Percentiles rank a stretch among this genome's conserved stretches.
phyloP scores from a whole-genome alignment of 2,888 invertebrate genomes.

The Nezara viridula region DNA sequence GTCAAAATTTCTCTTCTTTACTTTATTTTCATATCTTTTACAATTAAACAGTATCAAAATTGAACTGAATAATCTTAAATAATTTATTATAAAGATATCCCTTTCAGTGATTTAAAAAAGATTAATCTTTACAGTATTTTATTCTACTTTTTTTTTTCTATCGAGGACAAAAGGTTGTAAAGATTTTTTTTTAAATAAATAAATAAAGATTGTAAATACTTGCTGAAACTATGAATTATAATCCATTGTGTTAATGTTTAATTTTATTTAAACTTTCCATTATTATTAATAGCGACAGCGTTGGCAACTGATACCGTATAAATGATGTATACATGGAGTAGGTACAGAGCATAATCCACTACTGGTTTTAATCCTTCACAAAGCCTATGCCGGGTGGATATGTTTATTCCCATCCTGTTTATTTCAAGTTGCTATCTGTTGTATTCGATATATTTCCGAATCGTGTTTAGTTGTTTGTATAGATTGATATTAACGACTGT shows the following conservation, averaged over 20 bases:
- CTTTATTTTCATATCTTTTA: no score
- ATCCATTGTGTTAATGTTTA: not conserved
- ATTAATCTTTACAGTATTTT: no score
- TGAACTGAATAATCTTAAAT: no score
- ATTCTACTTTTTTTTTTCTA: no score
- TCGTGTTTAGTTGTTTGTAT: not conserved
- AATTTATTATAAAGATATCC: no score
- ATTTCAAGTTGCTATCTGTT: not conserved
- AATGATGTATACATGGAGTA: not conserved
- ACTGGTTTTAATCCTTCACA: slow-evolving; percentile 21
- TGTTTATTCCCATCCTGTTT: slow-evolving; percentile 19
- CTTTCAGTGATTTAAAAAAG: no score
- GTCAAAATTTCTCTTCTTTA: no score
- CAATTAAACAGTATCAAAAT: no score
- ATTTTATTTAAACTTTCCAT: not conserved
- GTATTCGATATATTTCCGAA: slow-evolving; percentile 23
- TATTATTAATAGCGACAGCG: not conserved
- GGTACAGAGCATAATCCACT: not conserved
- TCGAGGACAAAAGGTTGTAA: no score
- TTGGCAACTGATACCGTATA: not conserved
- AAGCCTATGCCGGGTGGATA: not conserved
- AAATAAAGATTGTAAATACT: no score
- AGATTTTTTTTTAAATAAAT: no score
- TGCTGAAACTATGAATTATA: not conserved
- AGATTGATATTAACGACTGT: slow-evolving; percentile 10